These are phyloP conservation scores for Pterostichus madidus DNA, from an alignment of 2,888 invertebrate species.

Conservation along the genomic window DNA sequence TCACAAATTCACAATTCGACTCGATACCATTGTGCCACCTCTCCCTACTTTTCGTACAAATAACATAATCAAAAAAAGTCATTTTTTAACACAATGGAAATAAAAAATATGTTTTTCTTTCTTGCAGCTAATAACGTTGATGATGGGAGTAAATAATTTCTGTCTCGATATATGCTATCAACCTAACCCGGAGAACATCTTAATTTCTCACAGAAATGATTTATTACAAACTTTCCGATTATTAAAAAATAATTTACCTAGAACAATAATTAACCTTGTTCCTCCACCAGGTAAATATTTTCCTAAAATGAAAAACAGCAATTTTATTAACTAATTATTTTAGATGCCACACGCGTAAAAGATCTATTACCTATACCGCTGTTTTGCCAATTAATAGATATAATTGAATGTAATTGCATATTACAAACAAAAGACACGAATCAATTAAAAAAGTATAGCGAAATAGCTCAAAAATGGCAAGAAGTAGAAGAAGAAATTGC, in stretches of 20 bases:
- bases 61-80: no score
- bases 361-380: slow-evolving; percentile 73
- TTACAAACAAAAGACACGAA: slow-evolving; percentile 75
- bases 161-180: slow-evolving; percentile 80
- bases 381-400: slow-evolving; percentile 76
- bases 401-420: slow-evolving; percentile 81
- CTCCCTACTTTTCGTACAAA: no score
- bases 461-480: slow-evolving; percentile 80
- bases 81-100: no score
- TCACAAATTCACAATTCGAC: no score
- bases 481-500: slow-evolving; percentile 78
- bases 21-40: no score
- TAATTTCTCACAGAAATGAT: slow-evolving; percentile 78
- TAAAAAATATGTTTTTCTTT: no score
- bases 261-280: slow-evolving; percentile 81
- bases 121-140: slow-evolving; percentile 78
- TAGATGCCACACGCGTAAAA: slow-evolving; percentile 76
- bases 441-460: slow-evolving; percentile 74
- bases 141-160: slow-evolving; percentile 83
- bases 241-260: slow-evolving; percentile 80
- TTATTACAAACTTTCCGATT: slow-evolving; percentile 78
- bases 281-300: slow-evolving; percentile 77
- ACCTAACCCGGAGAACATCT: slow-evolving; percentile 74
- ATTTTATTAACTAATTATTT: slow-evolving; percentile 60
- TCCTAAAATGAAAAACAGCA: background rate